These are phyloP conservation scores for Alviniconcha strummeri DNA, from an alignment of 2,888 invertebrate species.

Conservation along the genomic window DNA sequence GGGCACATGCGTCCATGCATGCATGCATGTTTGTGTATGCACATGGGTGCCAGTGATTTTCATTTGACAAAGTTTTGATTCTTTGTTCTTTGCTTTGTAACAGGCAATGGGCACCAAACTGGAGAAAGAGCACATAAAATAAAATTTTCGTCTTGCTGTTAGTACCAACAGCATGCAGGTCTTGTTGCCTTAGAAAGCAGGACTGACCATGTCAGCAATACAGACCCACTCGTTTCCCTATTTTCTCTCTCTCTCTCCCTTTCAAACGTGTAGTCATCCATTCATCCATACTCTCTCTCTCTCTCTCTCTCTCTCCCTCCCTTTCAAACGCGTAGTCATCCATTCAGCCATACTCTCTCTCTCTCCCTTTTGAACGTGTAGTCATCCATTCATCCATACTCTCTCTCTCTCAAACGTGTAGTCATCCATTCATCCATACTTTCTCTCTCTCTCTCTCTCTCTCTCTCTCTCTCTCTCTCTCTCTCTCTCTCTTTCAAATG, in stretches of 20 bases:
- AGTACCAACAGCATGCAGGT: too few species aligned
- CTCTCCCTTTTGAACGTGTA: background rate
- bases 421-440: background rate
- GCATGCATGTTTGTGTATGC: constrained; percentile 12
- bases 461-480: constrained; percentile 9
- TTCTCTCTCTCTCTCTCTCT: background rate
- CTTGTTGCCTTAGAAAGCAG: too few species aligned
- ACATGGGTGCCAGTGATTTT: background rate
- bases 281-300: background rate
- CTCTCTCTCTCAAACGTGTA: background rate
- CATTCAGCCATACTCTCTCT: background rate
- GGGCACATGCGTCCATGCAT: background rate
- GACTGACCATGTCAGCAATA: too few species aligned
- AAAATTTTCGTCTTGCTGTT: too few species aligned
- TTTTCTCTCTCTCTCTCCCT: too few species aligned
- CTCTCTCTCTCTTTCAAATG: constrained; percentile 7
- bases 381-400: too few species aligned
- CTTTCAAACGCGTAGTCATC: background rate
- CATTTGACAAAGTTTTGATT: too few species aligned
- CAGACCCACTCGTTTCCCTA: too few species aligned
- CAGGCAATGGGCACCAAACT: too few species aligned
- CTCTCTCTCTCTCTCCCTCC: background rate
- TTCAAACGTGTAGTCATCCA: too few species aligned
- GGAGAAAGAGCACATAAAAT: too few species aligned
- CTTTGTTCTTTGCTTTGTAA: too few species aligned